phyloP scores from a whole-genome alignment of 2,888 invertebrate genomes.

The Nycteola revayana region DNA sequence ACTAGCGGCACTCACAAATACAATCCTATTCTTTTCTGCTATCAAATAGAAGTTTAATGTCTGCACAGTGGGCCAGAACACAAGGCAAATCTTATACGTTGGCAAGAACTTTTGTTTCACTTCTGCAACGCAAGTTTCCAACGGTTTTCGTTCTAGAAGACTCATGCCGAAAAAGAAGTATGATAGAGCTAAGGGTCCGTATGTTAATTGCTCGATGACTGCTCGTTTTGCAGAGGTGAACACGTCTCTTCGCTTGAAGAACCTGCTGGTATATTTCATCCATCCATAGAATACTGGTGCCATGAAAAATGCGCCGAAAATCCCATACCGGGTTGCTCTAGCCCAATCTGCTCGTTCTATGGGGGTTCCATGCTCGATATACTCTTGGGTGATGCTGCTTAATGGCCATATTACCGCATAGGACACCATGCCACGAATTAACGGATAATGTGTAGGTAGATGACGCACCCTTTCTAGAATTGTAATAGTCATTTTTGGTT shows the following conservation, averaged over 20 bases:
- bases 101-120: constrained; percentile 87
- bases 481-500: no score
- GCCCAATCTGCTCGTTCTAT: constrained; percentile 72
- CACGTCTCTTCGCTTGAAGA: constrained; percentile 50
- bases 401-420: constrained; percentile 88
- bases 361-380: constrained; percentile 51
- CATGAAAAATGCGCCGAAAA: constrained; percentile 88
- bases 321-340: constrained; percentile 85
- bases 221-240: constrained; percentile 60
- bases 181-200: constrained; percentile 87
- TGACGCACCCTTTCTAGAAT: constrained; percentile 63
- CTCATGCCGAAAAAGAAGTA: constrained; percentile 90
- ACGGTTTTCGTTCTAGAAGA: constrained; percentile 84
- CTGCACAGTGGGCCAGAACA: constrained; percentile 88
- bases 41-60: constrained; percentile 87
- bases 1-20: constrained; percentile 87
- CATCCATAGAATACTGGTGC: constrained; percentile 90
- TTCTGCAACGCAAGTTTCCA: constrained; percentile 83
- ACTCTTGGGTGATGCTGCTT: constrained; percentile 86
- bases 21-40: constrained; percentile 87
- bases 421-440: constrained; percentile 84
- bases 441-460: constrained; percentile 68
- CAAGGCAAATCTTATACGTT: constrained; percentile 85
- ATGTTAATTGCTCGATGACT: constrained; percentile 85
- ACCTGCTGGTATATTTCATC: constrained; percentile 79